Conservation (phyloP, 2,113 vertebrate species). For the Smithornis capensis region DNA sequence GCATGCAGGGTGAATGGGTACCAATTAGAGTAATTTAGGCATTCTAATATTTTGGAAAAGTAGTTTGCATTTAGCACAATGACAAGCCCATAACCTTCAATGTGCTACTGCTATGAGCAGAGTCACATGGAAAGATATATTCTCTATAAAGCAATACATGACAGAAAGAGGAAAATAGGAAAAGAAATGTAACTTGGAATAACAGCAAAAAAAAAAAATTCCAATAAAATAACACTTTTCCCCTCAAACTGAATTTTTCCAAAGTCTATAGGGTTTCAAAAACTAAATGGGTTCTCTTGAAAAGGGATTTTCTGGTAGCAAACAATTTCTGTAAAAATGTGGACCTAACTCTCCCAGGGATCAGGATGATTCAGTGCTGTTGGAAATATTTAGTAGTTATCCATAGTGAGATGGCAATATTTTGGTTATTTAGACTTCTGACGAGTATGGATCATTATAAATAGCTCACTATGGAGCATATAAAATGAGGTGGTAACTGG, state of each 20-base stretch:
- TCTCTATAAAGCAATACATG: neutral
- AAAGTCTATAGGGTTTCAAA: neutral
- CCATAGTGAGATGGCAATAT: slow-evolving; percentile 18
- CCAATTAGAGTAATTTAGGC: neutral
- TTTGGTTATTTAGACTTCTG: slow-evolving; percentile 47
- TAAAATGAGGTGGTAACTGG: slow-evolving; percentile 44
- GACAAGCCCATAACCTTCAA: neutral
- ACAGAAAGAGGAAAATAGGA: neutral
- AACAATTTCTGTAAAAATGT: neutral
- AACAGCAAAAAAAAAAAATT: neutral
- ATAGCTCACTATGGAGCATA: neutral
- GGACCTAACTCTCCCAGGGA: neutral
- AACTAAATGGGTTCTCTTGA: neutral
- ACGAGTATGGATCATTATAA: slow-evolving; percentile 23
- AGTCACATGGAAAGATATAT: neutral
- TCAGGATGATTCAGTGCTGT: slow-evolving; percentile 8
- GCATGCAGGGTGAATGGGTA: neutral
- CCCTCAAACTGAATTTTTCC: neutral
- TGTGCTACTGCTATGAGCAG: neutral
- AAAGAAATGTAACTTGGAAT: neutral
- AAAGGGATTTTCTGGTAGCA: slow-evolving; percentile 39
- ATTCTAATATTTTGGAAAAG: neutral
- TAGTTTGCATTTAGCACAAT: neutral
- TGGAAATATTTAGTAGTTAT: slow-evolving; percentile 44
- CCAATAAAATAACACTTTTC: neutral